phyloP scores from a whole-genome alignment of 2,797 vertebrate species.

The Columba guinea region DNA sequence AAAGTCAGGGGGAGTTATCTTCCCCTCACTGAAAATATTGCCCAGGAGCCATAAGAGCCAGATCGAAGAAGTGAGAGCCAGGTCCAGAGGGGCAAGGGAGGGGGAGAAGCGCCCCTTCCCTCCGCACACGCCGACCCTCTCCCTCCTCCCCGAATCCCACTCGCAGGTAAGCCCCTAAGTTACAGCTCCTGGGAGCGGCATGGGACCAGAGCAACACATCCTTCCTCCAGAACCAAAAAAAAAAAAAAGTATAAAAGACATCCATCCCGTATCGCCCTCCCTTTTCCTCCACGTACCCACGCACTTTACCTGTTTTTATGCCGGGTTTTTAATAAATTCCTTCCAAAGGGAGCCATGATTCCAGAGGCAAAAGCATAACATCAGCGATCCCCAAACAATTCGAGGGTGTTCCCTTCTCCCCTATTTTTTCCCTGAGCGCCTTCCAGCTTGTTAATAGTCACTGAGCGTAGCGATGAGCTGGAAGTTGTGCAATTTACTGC shows the following conservation, averaged over 20 bases:
- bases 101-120: not conserved
- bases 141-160: not conserved
- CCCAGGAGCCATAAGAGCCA: not conserved
- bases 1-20: not conserved
- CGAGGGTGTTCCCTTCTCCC: slow-evolving; percentile 47
- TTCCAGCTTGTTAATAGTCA: slow-evolving; percentile 70
- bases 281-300: not conserved
- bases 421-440: slow-evolving; percentile 29
- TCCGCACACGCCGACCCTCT: not conserved
- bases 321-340: slow-evolving; percentile 89
- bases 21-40: not conserved
- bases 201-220: not conserved
- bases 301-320: slow-evolving; percentile 89
- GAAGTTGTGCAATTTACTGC: slow-evolving; percentile 80
- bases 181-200: not conserved
- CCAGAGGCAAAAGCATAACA: slow-evolving; percentile 17
- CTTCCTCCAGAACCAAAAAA: not conserved
- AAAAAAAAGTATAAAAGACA: not conserved
- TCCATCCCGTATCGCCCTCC: not conserved
- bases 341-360: slow-evolving; percentile 93
- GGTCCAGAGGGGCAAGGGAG: not conserved
- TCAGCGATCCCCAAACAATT: slow-evolving; percentile 19
- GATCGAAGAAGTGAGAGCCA: not conserved
- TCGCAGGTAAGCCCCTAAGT: not conserved
- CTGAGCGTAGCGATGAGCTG: slow-evolving; percentile 69